Conservation (phyloP, 64 coral and sea anemone genomes). For the Actinia tenebrosa region DNA sequence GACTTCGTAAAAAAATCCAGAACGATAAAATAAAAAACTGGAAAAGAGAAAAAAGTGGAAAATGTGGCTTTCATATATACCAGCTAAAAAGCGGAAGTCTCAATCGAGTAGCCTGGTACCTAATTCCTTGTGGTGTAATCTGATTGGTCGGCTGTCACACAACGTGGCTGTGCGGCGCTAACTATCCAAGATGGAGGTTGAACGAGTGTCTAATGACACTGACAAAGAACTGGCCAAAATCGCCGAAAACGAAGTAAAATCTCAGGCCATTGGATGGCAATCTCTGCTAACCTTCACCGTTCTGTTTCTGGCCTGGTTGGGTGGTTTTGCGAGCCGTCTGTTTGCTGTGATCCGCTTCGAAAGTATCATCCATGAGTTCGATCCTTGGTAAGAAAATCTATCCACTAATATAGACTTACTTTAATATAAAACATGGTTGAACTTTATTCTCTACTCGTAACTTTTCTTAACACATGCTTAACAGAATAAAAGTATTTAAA, state of each 20-base stretch:
- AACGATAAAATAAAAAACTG: too few species aligned
- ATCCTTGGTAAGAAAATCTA: slow-evolving; percentile 77
- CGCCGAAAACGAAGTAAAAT: slow-evolving; percentile 55
- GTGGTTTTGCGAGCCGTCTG: slow-evolving; percentile 97
- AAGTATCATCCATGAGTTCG: slow-evolving; percentile 99
- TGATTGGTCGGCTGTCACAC: slow-evolving; percentile 55
- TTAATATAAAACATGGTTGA: background rate
- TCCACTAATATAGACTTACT: background rate
- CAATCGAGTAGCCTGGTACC: background rate
- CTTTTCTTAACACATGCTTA: background rate
- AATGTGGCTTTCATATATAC: too few species aligned
- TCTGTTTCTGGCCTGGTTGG: slow-evolving; percentile 90
- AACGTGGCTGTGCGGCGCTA: slow-evolving; percentile 62
- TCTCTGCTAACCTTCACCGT: slow-evolving; percentile 86
- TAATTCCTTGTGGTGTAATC: slow-evolving; percentile 29
- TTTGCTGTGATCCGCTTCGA: slow-evolving; percentile 99
- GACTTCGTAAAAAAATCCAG: too few species aligned
- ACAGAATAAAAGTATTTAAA: background rate
- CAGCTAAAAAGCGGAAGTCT: background rate
- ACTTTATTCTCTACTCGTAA: background rate
- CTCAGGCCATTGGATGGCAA: slow-evolving; percentile 91
- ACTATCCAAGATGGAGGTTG: slow-evolving; percentile 86
- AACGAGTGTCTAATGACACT: slow-evolving; percentile 1
- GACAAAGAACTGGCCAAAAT: slow-evolving; percentile 60
- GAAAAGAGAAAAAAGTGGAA: too few species aligned